phyloP scores from a whole-genome alignment of 2,888 invertebrate genomes.

The Pterostichus madidus region DNA sequence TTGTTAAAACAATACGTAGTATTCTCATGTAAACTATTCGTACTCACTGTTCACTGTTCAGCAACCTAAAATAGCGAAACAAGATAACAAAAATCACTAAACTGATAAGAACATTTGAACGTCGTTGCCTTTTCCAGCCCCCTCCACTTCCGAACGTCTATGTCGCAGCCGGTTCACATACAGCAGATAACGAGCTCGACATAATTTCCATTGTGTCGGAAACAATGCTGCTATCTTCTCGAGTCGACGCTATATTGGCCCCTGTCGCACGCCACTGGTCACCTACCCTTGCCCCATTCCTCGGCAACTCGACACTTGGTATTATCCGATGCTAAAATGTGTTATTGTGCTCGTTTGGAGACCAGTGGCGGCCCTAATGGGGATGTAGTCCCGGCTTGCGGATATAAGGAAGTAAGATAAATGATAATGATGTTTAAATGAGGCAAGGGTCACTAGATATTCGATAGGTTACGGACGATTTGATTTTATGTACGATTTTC shows the following conservation, averaged over 20 bases:
- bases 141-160: constrained; percentile 35
- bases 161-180: not conserved
- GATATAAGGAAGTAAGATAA: constrained; percentile 30
- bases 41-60: no score
- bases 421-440: constrained; percentile 34
- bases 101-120: constrained; percentile 1
- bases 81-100: constrained; percentile 16
- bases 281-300: not conserved
- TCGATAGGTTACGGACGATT: not conserved
- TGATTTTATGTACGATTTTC: not conserved
- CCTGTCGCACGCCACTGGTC: constrained; percentile 22
- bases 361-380: constrained; percentile 31
- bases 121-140: not conserved
- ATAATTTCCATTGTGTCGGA: constrained; percentile 43
- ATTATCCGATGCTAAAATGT: constrained; percentile 34
- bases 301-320: constrained; percentile 16
- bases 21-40: no score
- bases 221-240: constrained; percentile 28
- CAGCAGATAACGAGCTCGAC: constrained; percentile 1
- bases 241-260: not conserved
- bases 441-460: constrained; percentile 15
- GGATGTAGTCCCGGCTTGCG: not conserved
- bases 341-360: constrained; percentile 37
- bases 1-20: no score
- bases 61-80: not conserved